Conservation (phyloP, 2,797 vertebrate genomes). For the Syngnathus rostellatus region DNA sequence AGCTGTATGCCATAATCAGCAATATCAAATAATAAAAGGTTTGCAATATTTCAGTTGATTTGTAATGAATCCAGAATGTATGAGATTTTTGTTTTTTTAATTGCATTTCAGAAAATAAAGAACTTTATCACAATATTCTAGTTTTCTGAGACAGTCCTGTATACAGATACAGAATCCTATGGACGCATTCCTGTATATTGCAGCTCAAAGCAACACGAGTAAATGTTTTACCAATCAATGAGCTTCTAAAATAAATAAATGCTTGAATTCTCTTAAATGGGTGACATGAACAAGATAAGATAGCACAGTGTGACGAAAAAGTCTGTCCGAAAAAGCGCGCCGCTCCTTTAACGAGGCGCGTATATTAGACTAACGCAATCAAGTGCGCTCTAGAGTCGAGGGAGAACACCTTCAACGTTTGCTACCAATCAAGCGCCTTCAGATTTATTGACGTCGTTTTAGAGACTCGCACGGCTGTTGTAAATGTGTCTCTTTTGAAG, state of each 20-base stretch:
- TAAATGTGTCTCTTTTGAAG: neutral
- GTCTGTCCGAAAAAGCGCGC: neutral
- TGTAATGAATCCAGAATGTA: too few species aligned
- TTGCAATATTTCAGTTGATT: too few species aligned
- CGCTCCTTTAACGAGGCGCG: slow-evolving; percentile 15
- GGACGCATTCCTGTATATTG: neutral
- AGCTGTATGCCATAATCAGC: too few species aligned
- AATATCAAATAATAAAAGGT: too few species aligned
- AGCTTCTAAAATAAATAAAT: neutral
- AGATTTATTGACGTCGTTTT: slow-evolving; percentile 38
- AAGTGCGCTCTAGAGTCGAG: slow-evolving; percentile 44
- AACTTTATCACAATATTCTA: too few species aligned
- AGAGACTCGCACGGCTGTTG: neutral
- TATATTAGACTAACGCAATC: slow-evolving; percentile 47
- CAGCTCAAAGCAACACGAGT: neutral
- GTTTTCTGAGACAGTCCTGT: too few species aligned
- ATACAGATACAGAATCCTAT: neutral
- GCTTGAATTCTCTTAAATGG: neutral
- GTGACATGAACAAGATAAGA: neutral
- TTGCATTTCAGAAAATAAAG: too few species aligned
- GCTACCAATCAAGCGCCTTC: slow-evolving; percentile 21
- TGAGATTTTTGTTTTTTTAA: too few species aligned
- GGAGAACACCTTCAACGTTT: slow-evolving; percentile 40
- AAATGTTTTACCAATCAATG: neutral
- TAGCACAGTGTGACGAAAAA: neutral